Percentiles rank a stretch among this genome's conserved stretches.
Conservation (phyloP, 2,113 vertebrate species). For the Anoplopoma fimbria region DNA sequence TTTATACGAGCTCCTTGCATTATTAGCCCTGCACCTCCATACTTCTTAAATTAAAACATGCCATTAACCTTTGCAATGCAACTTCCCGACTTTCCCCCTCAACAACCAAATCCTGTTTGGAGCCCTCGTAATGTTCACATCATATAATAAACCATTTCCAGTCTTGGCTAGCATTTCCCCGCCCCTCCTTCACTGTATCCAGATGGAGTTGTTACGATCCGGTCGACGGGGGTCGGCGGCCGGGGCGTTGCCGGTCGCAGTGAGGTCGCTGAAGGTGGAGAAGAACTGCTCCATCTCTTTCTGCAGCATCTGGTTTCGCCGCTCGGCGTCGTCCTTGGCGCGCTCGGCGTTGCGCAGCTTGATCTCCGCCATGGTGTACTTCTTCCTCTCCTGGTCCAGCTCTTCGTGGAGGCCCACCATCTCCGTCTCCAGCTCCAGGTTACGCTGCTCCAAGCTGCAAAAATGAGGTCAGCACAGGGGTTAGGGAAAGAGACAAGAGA, state of each 20-base stretch:
- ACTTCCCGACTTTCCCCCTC: slow-evolving; percentile 10
- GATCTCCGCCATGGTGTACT: slow-evolving; percentile 99
- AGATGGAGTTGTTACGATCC: slow-evolving; percentile 93
- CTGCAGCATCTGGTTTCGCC: slow-evolving; percentile 96
- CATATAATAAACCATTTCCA: slow-evolving; percentile 22
- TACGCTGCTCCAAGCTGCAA: slow-evolving; percentile 93
- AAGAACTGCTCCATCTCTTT: slow-evolving; percentile 99
- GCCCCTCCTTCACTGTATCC: slow-evolving; percentile 92
- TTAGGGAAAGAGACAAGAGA: not conserved
- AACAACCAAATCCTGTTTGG: slow-evolving; percentile 68
- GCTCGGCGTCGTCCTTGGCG: slow-evolving; percentile 96
- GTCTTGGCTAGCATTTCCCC: not conserved
- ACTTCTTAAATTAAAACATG: slow-evolving; percentile 58
- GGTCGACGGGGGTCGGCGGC: slow-evolving; percentile 88
- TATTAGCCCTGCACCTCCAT: slow-evolving; percentile 3
- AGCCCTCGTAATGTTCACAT: slow-evolving; percentile 34
- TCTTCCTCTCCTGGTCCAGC: slow-evolving; percentile 97
- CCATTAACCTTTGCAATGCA: slow-evolving; percentile 8
- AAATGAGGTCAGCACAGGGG: slow-evolving; percentile 5
- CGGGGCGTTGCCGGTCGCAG: slow-evolving; percentile 85
- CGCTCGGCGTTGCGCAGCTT: slow-evolving; percentile 97
- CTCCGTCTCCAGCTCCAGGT: slow-evolving; percentile 93
- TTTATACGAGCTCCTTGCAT: slow-evolving; percentile 34
- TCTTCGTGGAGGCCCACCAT: slow-evolving; percentile 94
- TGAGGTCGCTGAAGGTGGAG: slow-evolving; percentile 96